Percentiles rank a stretch among this genome's conserved stretches.
Evolutionary conservation across 2,888 invertebrate species (phyloP).

Genomic region (Phengaris arion): DNA sequence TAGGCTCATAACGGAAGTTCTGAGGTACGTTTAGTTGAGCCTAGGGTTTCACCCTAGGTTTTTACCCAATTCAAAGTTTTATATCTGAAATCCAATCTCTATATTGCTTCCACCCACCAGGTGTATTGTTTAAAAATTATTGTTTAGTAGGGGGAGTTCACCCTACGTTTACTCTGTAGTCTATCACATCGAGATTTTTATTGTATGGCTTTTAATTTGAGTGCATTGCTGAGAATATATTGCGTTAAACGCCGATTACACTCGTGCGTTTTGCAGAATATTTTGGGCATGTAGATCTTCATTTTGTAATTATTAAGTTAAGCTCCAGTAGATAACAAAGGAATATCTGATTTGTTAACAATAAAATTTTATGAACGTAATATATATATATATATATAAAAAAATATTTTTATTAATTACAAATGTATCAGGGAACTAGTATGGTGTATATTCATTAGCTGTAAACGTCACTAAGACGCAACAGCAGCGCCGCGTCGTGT

Average conservation of each 20-base stretch:
- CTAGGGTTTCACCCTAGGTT: neutral
- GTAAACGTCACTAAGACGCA: too few relatives aligned
- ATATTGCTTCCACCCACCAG: neutral
- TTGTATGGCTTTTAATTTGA: slow-evolving; percentile 2
- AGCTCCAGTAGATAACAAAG: too few relatives aligned
- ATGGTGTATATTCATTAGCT: too few relatives aligned
- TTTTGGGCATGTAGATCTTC: neutral
- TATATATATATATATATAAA: too few relatives aligned
- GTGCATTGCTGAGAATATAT: neutral
- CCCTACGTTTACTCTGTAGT: neutral
- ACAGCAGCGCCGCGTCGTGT: too few relatives aligned
- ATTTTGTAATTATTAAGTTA: too few relatives aligned
- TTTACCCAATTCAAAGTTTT: neutral
- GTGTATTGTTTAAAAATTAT: neutral
- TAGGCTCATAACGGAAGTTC: neutral
- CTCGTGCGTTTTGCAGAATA: neutral
- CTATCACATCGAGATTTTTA: neutral
- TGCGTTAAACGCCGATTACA: neutral
- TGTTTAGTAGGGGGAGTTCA: neutral
- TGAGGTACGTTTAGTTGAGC: neutral
- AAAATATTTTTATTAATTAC: too few relatives aligned
- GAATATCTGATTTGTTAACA: too few relatives aligned
- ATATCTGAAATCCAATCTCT: neutral
- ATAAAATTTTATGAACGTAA: too few relatives aligned
- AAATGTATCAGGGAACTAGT: too few relatives aligned